Conservation (phyloP, 2,113 vertebrate species). For the Leptocoma aspasia region DNA sequence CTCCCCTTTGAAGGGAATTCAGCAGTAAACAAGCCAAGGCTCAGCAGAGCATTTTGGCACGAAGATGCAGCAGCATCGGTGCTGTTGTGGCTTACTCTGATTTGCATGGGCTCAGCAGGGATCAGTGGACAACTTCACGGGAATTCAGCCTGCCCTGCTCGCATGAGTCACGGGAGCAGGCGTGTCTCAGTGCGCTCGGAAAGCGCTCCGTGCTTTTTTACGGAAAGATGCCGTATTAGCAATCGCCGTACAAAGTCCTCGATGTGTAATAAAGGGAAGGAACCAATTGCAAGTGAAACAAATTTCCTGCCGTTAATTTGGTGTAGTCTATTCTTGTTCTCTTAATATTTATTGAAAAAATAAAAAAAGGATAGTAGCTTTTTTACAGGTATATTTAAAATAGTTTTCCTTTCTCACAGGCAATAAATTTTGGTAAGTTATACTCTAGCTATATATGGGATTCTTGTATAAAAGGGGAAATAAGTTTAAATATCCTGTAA, state of each 20-base stretch:
- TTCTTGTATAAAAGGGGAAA: not conserved
- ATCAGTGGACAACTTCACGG: not conserved
- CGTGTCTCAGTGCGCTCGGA: not conserved
- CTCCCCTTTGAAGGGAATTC: slow-evolving; percentile 6
- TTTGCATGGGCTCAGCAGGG: not conserved
- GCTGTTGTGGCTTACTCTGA: not conserved
- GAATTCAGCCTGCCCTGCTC: not conserved
- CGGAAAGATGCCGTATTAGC: not conserved
- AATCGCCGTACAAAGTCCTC: not conserved
- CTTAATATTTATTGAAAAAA: not conserved
- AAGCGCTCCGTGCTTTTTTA: not conserved
- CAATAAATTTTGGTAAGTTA: not conserved
- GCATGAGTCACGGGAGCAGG: not conserved
- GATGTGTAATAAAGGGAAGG: not conserved
- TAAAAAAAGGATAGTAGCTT: not conserved
- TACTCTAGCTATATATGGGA: not conserved
- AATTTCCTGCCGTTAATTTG: not conserved
- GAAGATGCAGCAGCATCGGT: not conserved
- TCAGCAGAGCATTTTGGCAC: slow-evolving; percentile 36
- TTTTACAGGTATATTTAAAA: not conserved
- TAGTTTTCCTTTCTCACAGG: not conserved
- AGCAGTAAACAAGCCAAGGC: slow-evolving; percentile 12
- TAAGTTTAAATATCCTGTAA: not conserved
- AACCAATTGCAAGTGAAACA: not conserved
- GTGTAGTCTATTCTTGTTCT: not conserved